Base-by-base conservation (phyloP, 2,113 vertebrate species). In the Megalops atlanticus region DNA sequence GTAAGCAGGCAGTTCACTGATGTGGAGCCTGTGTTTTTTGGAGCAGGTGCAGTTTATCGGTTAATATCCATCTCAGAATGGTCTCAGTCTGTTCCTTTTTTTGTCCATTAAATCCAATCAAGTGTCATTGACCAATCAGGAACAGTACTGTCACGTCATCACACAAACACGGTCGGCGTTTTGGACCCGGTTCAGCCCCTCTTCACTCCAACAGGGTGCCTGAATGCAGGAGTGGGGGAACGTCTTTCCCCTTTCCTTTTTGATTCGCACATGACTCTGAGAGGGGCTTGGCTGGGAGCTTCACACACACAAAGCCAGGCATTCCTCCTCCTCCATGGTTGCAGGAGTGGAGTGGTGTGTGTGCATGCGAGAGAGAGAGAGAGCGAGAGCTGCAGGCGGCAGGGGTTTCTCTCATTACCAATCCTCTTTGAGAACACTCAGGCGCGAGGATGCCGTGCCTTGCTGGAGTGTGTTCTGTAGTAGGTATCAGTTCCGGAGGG, bases 341-440 rank as follows among this genome's bases (percentile, higher is more conserved):
- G 75, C 31, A 31, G 15, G 47, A 21, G 33, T 27, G 75, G 12
- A 45, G 74, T 47, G 39, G n/a, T n/a, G n/a, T n/a, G n/a, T n/a
- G n/a, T n/a, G n/a, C n/a, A n/a, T n/a, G n/a, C n/a, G n/a, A n/a
- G n/a, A n/a, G n/a, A n/a, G n/a, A n/a, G n/a, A n/a, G n/a, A n/a
- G n/a, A n/a, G n/a, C n/a, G n/a, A n/a, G n/a, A n/a, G n/a, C n/a
- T n/a, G n/a, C n/a, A n/a, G n/a, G n/a, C n/a, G n/a, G n/a, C n/a
- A n/a, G n/a, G 85, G 86, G 86, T 79, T 85, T 85, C 85, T 88
- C 80, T 81, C 77, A 87, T 88, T 89, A 87, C 82, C 82, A 81
- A 85, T 89, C 87, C 85, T 77, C 87, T 91, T 87, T 89, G 80
- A 90, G 88, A 86, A 54, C 70, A 78, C 75, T 45, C 24, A 47